phyloP scores from a whole-genome alignment of 2,797 vertebrate species.

The Distichodus sexfasciatus region DNA sequence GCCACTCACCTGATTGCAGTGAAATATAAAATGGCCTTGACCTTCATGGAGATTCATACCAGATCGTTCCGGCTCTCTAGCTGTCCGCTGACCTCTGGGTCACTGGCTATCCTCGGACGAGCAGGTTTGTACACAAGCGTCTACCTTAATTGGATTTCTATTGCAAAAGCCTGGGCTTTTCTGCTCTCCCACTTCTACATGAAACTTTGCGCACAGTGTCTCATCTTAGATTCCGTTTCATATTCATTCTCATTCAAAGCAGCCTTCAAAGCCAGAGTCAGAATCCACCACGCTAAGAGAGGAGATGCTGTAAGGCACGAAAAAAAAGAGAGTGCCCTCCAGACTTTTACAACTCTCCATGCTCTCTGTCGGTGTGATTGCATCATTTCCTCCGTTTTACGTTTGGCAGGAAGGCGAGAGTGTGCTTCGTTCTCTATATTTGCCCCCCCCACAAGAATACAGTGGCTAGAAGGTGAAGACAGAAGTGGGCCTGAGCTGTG shows the following conservation, averaged over 20 bases:
- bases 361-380: slow-evolving; percentile 35
- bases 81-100: slow-evolving; percentile 18
- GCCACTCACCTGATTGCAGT: not conserved
- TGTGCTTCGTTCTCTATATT: slow-evolving; percentile 11
- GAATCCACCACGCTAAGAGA: slow-evolving; percentile 22
- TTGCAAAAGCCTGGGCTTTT: not conserved
- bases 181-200: not conserved
- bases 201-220: not conserved
- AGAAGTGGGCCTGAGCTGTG: slow-evolving; percentile 1
- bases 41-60: slow-evolving; percentile 4
- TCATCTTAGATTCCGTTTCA: slow-evolving; percentile 39
- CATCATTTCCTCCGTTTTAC: slow-evolving; percentile 37
- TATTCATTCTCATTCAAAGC: slow-evolving; percentile 41
- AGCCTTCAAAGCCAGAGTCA: slow-evolving; percentile 29
- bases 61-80: not conserved
- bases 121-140: slow-evolving; percentile 4
- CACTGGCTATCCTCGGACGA: slow-evolving; percentile 15
- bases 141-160: slow-evolving; percentile 22
- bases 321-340: slow-evolving; percentile 27
- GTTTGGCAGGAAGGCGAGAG: slow-evolving; percentile 15
- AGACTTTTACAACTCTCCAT: slow-evolving; percentile 20
- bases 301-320: slow-evolving; percentile 28
- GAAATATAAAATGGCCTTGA: slow-evolving; percentile 21
- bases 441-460: slow-evolving; percentile 4
- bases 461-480: slow-evolving; percentile 26